These are phyloP conservation scores for Neodiprion pinetum DNA, from an alignment of 1,140 invertebrate species.

Conservation along the genomic window DNA sequence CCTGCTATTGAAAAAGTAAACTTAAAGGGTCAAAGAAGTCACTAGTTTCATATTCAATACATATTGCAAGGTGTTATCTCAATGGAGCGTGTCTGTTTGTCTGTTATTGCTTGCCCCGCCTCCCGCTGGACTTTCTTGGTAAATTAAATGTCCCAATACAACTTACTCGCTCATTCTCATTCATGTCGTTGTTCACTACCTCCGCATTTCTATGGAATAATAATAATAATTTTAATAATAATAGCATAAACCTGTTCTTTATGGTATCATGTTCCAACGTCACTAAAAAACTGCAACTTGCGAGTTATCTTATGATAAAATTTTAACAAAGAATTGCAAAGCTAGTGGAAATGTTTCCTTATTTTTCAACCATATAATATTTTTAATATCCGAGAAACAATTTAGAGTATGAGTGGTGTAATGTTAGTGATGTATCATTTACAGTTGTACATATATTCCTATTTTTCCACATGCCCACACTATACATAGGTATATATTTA, in stretches of 20 bases:
- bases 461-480: no score
- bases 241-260: slow-evolving; percentile 55
- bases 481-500: no score
- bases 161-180: slow-evolving; percentile 23
- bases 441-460: no score
- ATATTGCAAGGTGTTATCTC: slow-evolving; percentile 41
- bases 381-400: not conserved
- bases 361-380: not conserved
- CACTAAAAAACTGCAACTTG: slow-evolving; percentile 36
- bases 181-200: not conserved
- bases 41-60: not conserved
- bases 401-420: not conserved
- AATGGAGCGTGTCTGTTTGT: slow-evolving; percentile 59
- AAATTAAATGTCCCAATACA: slow-evolving; percentile 62
- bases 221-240: no score
- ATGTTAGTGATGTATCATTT: not conserved
- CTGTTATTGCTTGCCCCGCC: slow-evolving; percentile 62
- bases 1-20: not conserved
- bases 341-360: not conserved
- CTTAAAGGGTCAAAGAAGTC: not conserved
- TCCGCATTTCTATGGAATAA: no score
- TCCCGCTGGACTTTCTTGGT: slow-evolving; percentile 63
- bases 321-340: not conserved
- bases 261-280: slow-evolving; percentile 54
- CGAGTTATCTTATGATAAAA: not conserved